Evolutionary conservation across 2,113 vertebrate species (phyloP), one percentile per base, ranked within the genome.

Genomic region (human): DNA sequence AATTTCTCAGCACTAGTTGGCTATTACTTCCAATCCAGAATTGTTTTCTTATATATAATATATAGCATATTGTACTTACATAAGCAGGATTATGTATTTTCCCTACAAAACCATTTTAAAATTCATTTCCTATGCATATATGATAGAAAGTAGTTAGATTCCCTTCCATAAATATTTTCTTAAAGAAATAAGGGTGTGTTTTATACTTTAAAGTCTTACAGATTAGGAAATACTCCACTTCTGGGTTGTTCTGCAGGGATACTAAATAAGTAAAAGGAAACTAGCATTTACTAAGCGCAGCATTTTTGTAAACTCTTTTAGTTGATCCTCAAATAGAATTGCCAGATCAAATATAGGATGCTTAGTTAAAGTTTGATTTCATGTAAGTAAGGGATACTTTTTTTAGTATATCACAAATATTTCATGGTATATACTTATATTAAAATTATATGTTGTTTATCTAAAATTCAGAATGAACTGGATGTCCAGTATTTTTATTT

Each of bases 101-200:
- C 18, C 30, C 25, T 50, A 70, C 27, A 93, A 66, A 93, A 45
- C 4, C 11, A 72, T 59, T 94, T 93, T 27, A 79, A 85, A 72
- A 93, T 30, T 40, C 4, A 73, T 78, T 89, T 96, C 59, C 48
- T 40, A 52, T 10, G 30, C 27, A 30, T 7, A 3, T 16, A 18
- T 52, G 86, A 68, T 89, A 14, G 48, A 70, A 16, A 94, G 50
- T 35, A 52, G 38, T 86, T 90, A 59, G 72, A 83, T 61, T 91
- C 92, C 32, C 50, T 38, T 48, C 61, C 48, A n/a, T 35, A 79
- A 84, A 66, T 80, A 88, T 94, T 55, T 84, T 93, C 88, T 93
- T 84, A 83, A 72, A 40, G 66, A 73, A 80, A 40, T 20, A 66
- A 38, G 17, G n/a, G 11, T 61, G 59, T 55, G 59, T 59, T 90